A percentile compares a stretch with the other conserved stretches of the same genome.
These are phyloP conservation scores for Petrocephalus microphthalmus DNA, from an alignment of 2,113 vertebrate species.

Conservation along the genomic window DNA sequence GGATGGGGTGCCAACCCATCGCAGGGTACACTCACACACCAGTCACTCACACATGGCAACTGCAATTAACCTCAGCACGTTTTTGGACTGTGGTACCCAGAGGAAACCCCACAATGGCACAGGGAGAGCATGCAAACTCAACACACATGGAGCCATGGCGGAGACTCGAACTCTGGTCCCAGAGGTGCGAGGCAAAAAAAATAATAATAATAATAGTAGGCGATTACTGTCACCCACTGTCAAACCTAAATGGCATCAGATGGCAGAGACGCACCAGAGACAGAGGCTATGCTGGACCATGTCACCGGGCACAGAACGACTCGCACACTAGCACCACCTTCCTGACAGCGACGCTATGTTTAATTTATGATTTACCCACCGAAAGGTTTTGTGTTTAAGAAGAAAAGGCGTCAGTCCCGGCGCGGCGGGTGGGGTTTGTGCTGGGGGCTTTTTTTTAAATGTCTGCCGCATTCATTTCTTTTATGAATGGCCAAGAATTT, in stretches of 20 bases:
- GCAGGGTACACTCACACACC: no score
- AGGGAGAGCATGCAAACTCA: no score
- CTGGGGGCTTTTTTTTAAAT: not conserved
- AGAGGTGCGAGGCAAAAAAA: no score
- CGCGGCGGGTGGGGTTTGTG: not conserved
- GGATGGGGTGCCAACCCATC: no score
- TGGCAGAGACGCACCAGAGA: not conserved
- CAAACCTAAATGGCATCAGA: not conserved
- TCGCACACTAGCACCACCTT: not conserved
- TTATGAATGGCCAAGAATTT: slow-evolving; percentile 25
- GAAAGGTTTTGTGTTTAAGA: slow-evolving; percentile 12
- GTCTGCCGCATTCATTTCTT: slow-evolving; percentile 14
- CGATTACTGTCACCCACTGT: not conserved
- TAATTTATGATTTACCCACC: slow-evolving; percentile 21
- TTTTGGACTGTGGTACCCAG: no score
- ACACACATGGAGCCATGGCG: no score
- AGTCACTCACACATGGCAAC: no score
- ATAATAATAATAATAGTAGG: not conserved
- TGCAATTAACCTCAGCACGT: no score
- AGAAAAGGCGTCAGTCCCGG: slow-evolving; percentile 5
- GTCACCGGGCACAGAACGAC: not conserved
- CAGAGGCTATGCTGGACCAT: not conserved
- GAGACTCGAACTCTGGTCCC: no score
- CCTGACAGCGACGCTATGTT: not conserved
- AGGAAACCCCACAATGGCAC: no score